A percentile compares a stretch with the other conserved stretches of the same genome.
Conservation (phyloP, 2,113 vertebrate species). For the Danio rerio region GRCz12tu NC_133198.1:49359501-49360000, state of each 20-base stretch:
- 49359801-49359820: slow-evolving; percentile 61
- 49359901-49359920: no score
- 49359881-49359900: no score
- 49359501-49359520: no score
- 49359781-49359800: slow-evolving; percentile 52
- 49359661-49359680: slow-evolving; percentile 45
- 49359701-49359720: slow-evolving; percentile 61
- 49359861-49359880: no score
- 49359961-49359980: no score
- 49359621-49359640: slow-evolving; percentile 48
- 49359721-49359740: slow-evolving; percentile 47
- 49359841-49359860: background rate
- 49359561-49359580: no score
- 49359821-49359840: slow-evolving; percentile 1
- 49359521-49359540: no score
- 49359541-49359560: no score
- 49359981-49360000: no score
- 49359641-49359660: slow-evolving; percentile 59
- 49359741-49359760: background rate
- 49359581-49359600: background rate
- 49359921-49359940: no score
- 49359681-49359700: slow-evolving; percentile 40
- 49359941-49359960: no score
- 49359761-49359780: slow-evolving; percentile 50
- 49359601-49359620: background rate